These are phyloP conservation scores for Diplodus sargus DNA, from an alignment of 2,797 vertebrate species.

Conservation along the genomic window DNA sequence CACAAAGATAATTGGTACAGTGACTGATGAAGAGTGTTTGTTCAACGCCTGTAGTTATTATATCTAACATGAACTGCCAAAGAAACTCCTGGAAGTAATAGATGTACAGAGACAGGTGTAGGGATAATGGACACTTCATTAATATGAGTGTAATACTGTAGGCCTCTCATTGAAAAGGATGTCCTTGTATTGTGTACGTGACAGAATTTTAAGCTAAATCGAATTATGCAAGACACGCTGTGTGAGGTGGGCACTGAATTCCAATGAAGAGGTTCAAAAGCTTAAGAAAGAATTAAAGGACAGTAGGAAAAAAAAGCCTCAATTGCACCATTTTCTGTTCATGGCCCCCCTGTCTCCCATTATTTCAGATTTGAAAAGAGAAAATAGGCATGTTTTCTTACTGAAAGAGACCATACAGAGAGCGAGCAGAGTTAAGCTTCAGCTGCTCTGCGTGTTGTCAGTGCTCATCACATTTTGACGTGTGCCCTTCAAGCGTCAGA, in stretches of 20 bases:
- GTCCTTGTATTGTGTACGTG: slow-evolving; percentile 3
- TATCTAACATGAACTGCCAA: slow-evolving; percentile 31
- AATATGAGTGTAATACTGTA: slow-evolving; percentile 7
- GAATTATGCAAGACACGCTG: background rate
- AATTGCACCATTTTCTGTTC: background rate
- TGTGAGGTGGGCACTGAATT: background rate
- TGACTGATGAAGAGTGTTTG: slow-evolving; percentile 38
- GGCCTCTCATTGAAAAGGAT: slow-evolving; percentile 8
- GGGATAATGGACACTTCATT: slow-evolving; percentile 12
- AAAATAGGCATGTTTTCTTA: background rate
- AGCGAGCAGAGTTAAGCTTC: background rate
- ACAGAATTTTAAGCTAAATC: background rate
- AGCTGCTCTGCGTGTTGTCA: slow-evolving; percentile 21
- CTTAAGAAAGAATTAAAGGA: background rate
- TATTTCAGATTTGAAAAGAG: slow-evolving; percentile 4
- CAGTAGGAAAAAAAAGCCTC: background rate
- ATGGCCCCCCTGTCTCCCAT: background rate
- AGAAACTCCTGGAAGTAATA: slow-evolving; percentile 8
- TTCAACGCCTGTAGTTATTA: slow-evolving; percentile 34
- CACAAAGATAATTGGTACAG: slow-evolving; percentile 30
- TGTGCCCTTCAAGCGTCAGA: slow-evolving; percentile 36
- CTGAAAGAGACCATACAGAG: slow-evolving; percentile 10
- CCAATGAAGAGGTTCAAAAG: slow-evolving; percentile 3
- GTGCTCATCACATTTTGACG: slow-evolving; percentile 36
- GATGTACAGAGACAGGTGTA: background rate